Evolutionary conservation across 1,140 invertebrate species (phyloP), one percentile per base, ranked within the genome.

Genomic region (Tetramorium alpestre): DNA sequence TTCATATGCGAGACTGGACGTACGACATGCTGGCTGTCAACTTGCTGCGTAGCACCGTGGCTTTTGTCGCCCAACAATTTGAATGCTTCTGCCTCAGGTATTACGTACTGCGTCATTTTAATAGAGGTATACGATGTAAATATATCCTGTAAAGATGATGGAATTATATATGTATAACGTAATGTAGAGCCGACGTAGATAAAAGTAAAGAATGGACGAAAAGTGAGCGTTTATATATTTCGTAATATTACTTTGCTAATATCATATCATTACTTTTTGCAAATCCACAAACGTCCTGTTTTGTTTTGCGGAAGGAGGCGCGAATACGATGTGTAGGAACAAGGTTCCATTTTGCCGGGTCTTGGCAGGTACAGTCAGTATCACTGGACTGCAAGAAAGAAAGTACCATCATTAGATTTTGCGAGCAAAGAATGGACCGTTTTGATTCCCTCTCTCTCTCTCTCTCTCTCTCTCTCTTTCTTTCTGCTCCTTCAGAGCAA

Each of bases 301-400:
- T 51, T 93, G 94, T 86, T 96, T 95, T 78, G 95, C 92, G 4
- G 96, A 89, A 44, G 77, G 28, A 22, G 94, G 94, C 11, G 91
- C 93, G 64, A 97, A 87, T 28, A 97, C 96, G 25, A 97, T 94
- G 93, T 97, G 97, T 87, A 98, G 95, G 91, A 96, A 98, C 38
- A 98, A 92, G 8, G 97, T 97, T 28, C 98, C 98, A 96, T 98
- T 98, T 60, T 97, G 96, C 11, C 97, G 95, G 0, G 97, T 98
- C 93, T 96, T 97, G 1, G 92, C 91, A 25, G 98, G 97, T 81
- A 98, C 94, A 77, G 97, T 96, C 69, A 98, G 87, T 88, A 94
- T 95, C 58, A 97, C 91, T 92, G 96, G 95, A 77, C 97, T 97
- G 89, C 22, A 95, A 95, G 93, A 91, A 88, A 44, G 28, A 41